Evolutionary conservation across 2,113 vertebrate species (phyloP).

Genomic region (Suricata suricatta): DNA sequence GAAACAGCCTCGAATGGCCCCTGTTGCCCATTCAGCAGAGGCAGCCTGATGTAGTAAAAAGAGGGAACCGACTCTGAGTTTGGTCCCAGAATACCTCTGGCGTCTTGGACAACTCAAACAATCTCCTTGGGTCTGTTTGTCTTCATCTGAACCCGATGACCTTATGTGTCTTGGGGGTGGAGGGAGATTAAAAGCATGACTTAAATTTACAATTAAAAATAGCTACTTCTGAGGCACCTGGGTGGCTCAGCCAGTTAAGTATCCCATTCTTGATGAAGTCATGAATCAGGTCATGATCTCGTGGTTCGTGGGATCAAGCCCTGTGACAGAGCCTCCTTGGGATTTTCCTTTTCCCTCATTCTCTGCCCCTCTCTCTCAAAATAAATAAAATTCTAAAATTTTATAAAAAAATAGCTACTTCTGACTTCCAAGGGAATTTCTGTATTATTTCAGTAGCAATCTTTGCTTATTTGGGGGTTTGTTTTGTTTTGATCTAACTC

Average conservation of each 20-base stretch:
- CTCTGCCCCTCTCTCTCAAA: neutral
- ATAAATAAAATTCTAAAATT: neutral
- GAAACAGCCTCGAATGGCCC: neutral
- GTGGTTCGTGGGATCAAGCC: neutral
- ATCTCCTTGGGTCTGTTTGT: neutral
- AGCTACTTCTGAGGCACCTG: neutral
- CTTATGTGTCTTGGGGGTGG: neutral
- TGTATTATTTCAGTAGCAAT: neutral
- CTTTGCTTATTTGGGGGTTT: neutral
- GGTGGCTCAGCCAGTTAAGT: neutral
- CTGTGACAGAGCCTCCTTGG: neutral
- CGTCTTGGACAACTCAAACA: neutral
- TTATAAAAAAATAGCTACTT: neutral
- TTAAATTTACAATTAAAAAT: neutral
- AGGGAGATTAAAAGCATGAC: neutral
- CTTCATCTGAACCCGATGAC: neutral
- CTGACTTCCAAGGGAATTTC: neutral
- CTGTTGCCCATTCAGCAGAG: rapidly evolving
- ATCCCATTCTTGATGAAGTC: neutral
- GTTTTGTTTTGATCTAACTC: neutral
- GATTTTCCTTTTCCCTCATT: neutral
- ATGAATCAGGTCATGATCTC: neutral
- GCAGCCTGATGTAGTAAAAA: neutral
- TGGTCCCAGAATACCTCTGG: neutral
- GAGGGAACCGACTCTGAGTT: neutral